Conservation (phyloP, 2,113 vertebrate species). For the Pomatorhinus ruficollis region DNA sequence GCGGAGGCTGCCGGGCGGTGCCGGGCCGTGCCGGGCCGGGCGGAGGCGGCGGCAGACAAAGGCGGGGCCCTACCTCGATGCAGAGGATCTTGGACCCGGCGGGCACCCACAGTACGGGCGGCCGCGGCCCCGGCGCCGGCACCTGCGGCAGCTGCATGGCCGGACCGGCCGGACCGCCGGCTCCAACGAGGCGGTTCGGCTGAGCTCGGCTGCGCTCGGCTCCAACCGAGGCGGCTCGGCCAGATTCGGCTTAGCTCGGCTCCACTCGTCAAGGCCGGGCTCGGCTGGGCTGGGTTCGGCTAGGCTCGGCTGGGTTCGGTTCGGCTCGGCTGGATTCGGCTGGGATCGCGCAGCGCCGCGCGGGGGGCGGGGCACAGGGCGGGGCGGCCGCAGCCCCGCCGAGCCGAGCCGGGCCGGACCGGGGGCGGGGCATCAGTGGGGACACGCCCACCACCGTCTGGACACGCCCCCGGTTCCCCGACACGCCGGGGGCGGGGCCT, state of each 20-base stretch:
- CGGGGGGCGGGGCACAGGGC: not conserved
- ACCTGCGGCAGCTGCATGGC: slow-evolving; percentile 62
- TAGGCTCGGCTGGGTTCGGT: not conserved
- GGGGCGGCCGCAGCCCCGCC: not conserved
- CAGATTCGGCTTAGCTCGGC: not conserved
- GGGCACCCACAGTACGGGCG: slow-evolving; percentile 55
- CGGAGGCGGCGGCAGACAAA: not conserved
- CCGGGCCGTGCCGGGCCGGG: not conserved
- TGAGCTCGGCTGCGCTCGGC: not conserved
- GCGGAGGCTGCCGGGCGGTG: not conserved
- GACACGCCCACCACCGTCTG: not conserved
- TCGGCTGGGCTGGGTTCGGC: not conserved
- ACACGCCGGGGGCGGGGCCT: not conserved
- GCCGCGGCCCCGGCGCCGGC: slow-evolving; percentile 40
- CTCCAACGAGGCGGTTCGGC: not conserved
- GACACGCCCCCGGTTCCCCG: not conserved
- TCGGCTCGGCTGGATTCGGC: not conserved
- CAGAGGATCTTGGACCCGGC: slow-evolving; percentile 59
- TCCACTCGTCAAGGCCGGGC: not conserved
- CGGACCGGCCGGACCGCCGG: not conserved
- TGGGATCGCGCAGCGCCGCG: not conserved
- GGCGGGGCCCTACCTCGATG: slow-evolving; percentile 58
- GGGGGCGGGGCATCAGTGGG: not conserved
- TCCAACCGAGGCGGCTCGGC: not conserved
- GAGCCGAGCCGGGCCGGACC: not conserved